phyloP scores from a whole-genome alignment of 30 jellyfish, hydroid and myxozoan species.

The Nemopilema nomurai region DNA sequence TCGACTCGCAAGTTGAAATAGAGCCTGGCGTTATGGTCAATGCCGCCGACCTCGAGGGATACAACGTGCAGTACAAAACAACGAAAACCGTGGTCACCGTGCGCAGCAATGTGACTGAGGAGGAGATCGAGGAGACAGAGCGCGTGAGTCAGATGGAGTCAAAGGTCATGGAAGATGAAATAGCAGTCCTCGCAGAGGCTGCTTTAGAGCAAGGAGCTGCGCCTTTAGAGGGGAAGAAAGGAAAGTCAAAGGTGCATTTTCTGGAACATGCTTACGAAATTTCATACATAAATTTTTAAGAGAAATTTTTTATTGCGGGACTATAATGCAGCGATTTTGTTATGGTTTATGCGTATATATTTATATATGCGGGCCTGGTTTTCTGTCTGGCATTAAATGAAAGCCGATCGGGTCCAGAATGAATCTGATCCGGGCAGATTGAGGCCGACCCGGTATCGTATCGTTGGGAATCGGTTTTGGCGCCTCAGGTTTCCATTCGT shows the following conservation, averaged over 20 bases:
- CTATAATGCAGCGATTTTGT: background rate
- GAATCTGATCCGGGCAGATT: background rate
- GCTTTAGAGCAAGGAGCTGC: slow-evolving; percentile 8
- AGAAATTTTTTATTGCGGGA: background rate
- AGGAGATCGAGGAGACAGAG: slow-evolving; percentile 55
- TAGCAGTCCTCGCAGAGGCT: background rate
- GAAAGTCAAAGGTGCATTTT: slow-evolving; percentile 48
- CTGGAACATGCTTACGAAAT: slow-evolving; percentile 46
- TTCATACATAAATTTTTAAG: slow-evolving; percentile 20
- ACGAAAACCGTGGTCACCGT: slow-evolving; percentile 65
- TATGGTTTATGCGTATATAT: too few relatives aligned
- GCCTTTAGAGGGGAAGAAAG: background rate
- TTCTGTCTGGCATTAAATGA: background rate
- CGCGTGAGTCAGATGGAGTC: slow-evolving; percentile 12
- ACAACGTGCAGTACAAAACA: slow-evolving; percentile 55
- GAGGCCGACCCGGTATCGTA: too few relatives aligned
- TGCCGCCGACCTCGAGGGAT: slow-evolving; percentile 60
- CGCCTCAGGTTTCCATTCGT: too few relatives aligned
- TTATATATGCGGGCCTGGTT: background rate
- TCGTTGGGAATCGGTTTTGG: too few relatives aligned
- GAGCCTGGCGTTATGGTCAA: slow-evolving; percentile 62
- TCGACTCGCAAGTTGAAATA: slow-evolving; percentile 32
- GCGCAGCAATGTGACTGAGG: slow-evolving; percentile 58
- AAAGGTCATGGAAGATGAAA: slow-evolving; percentile 5
- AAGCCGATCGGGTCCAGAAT: background rate